phyloP scores from a whole-genome alignment of 2,113 vertebrate genomes.

The Festucalex cinctus region DNA sequence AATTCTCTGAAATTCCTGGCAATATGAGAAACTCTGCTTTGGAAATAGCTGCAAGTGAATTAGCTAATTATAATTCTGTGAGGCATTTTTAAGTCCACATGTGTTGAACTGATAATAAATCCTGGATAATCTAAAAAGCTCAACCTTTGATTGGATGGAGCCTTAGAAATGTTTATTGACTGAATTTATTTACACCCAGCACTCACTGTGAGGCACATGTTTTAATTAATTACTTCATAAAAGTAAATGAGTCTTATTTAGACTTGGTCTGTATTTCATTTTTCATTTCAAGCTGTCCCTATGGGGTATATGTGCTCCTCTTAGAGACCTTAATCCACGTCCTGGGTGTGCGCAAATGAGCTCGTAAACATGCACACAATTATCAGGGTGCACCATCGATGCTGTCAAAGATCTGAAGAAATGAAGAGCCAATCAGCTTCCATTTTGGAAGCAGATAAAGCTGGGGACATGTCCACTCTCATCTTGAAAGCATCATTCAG shows the following conservation, averaged over 20 bases:
- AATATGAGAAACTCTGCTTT: background rate
- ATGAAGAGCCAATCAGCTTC: background rate
- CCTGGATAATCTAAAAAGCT: slow-evolving; percentile 19
- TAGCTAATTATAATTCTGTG: slow-evolving; percentile 20
- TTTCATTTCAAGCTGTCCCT: background rate
- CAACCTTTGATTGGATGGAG: slow-evolving; percentile 2
- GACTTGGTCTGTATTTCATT: slow-evolving; percentile 19
- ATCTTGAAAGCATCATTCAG: slow-evolving; percentile 11
- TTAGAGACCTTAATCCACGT: slow-evolving; percentile 18
- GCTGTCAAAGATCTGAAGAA: background rate
- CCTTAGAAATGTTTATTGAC: slow-evolving; percentile 10
- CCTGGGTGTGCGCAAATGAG: background rate
- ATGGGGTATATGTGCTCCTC: slow-evolving; percentile 1
- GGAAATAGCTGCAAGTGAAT: background rate
- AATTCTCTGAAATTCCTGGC: background rate
- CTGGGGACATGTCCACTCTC: slow-evolving; percentile 4
- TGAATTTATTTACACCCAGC: slow-evolving; percentile 19
- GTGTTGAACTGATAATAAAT: slow-evolving; percentile 19
- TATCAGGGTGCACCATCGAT: background rate
- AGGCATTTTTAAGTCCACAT: slow-evolving; percentile 12
- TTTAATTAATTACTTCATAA: slow-evolving; percentile 3
- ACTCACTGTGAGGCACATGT: slow-evolving; percentile 11
- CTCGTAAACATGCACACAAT: background rate
- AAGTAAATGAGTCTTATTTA: slow-evolving; percentile 3
- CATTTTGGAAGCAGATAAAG: slow-evolving; percentile 10